phyloP scores from a whole-genome alignment of 2,797 vertebrate genomes.

The Sebastiscus albofasciatus region DNA sequence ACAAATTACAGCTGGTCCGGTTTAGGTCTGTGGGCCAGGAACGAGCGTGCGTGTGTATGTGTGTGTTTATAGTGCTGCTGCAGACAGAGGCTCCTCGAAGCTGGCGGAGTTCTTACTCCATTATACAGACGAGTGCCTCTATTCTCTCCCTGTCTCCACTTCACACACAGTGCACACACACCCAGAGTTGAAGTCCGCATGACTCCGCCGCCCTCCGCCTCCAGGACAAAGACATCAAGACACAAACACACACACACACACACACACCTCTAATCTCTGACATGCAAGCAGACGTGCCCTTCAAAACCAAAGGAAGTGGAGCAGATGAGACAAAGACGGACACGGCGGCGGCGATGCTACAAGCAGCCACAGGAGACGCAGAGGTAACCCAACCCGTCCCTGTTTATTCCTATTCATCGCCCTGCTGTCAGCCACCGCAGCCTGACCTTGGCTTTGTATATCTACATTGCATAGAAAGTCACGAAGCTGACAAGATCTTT shows the following conservation, averaged over 20 bases:
- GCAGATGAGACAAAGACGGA: slow-evolving; percentile 58
- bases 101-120: slow-evolving; percentile 72
- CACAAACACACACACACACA: slow-evolving; percentile 15
- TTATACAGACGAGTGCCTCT: slow-evolving; percentile 77
- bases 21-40: slow-evolving; percentile 45
- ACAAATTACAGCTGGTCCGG: slow-evolving; percentile 70
- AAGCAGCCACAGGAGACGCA: slow-evolving; percentile 29
- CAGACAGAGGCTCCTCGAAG: slow-evolving; percentile 60
- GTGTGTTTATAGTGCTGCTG: slow-evolving; percentile 11
- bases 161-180: slow-evolving; percentile 17
- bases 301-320: slow-evolving; percentile 49
- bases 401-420: slow-evolving; percentile 44
- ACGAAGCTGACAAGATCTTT: not conserved
- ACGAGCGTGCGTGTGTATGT: not conserved
- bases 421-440: slow-evolving; percentile 24
- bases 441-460: slow-evolving; percentile 36
- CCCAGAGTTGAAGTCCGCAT: slow-evolving; percentile 28
- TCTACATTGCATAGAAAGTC: slow-evolving; percentile 1
- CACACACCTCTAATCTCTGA: slow-evolving; percentile 47
- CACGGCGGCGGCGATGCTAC: slow-evolving; percentile 5
- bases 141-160: slow-evolving; percentile 52
- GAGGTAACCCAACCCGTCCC: slow-evolving; percentile 28
- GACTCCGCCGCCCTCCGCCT: slow-evolving; percentile 30
- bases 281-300: slow-evolving; percentile 45
- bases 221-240: slow-evolving; percentile 62